A percentile compares a stretch with the other conserved stretches of the same genome.
Conservation (phyloP, 2,113 vertebrate species). For the Pelodiscus sinensis region DNA sequence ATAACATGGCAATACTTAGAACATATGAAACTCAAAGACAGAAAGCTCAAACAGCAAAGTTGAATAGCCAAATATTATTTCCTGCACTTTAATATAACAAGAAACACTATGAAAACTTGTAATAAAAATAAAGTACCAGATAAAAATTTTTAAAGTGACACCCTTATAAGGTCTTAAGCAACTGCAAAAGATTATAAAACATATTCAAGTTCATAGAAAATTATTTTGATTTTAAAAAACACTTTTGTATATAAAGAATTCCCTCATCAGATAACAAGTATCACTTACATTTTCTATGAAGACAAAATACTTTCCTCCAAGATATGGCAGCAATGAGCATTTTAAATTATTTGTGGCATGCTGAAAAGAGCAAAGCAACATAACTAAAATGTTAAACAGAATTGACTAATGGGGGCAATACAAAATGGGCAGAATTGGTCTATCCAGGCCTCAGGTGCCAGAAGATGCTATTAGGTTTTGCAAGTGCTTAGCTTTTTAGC, state of each 20-base stretch:
- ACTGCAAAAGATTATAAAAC: constrained; percentile 62
- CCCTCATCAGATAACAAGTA: not conserved
- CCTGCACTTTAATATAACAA: constrained; percentile 32
- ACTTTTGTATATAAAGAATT: constrained; percentile 35
- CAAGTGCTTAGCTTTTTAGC: constrained; percentile 21
- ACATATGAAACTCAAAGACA: not conserved
- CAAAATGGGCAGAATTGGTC: not conserved
- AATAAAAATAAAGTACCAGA: not conserved
- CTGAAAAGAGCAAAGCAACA: constrained; percentile 4
- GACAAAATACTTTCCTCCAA: not conserved
- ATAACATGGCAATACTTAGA: not conserved
- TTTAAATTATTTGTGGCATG: not conserved
- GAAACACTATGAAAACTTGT: constrained; percentile 26
- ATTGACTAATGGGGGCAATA: not conserved
- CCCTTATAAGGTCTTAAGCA: constrained; percentile 45
- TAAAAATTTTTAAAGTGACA: constrained; percentile 4
- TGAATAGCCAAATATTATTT: constrained; percentile 28
- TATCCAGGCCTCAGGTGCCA: not conserved
- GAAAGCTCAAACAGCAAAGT: not conserved
- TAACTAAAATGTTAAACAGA: not conserved
- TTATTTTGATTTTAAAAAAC: constrained; percentile 40
- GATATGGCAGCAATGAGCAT: not conserved
- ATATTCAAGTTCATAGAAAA: constrained; percentile 45
- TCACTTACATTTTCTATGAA: not conserved
- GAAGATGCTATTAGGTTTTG: not conserved